phyloP scores from a whole-genome alignment of 2,888 invertebrate genomes.

The Eretmocerus hayati region DNA sequence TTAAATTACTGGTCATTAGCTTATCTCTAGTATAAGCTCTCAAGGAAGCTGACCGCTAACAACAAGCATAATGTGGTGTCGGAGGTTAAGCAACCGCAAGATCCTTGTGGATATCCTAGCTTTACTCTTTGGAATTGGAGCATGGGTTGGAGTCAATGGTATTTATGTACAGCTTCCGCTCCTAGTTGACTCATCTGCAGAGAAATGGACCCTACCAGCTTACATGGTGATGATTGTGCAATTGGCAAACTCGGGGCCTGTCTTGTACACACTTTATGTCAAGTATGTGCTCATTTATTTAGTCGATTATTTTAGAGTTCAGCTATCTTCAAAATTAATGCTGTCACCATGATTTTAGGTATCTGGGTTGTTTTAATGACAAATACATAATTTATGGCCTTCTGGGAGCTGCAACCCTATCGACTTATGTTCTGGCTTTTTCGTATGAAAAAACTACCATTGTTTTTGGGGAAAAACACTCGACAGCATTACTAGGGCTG shows the following conservation, averaged over 20 bases:
- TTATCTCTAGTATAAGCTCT: too few species aligned
- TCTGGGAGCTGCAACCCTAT: conserved; percentile 34
- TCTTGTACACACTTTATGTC: conserved; percentile 54
- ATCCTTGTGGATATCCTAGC: conserved; percentile 63
- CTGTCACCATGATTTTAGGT: conserved; percentile 6
- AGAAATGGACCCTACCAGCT: conserved; percentile 80
- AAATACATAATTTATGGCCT: conserved; percentile 40
- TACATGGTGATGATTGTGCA: conserved; percentile 77
- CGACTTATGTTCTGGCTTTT: conserved; percentile 39
- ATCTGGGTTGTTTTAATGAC: conserved; percentile 30
- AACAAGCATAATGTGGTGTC: too few species aligned
- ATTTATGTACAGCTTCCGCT: conserved; percentile 85
- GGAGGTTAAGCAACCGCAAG: conserved; percentile 48
- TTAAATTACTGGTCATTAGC: too few species aligned
- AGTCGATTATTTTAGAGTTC: not conserved
- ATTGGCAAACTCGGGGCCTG: conserved; percentile 74
- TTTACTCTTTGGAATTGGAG: conserved; percentile 69
- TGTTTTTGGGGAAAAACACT: conserved; percentile 40
- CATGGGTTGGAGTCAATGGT: conserved; percentile 86
- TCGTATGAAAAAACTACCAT: conserved; percentile 44
- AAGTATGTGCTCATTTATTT: conserved; percentile 32
- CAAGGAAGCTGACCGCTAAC: too few species aligned
- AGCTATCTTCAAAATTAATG: not conserved
- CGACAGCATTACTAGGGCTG: conserved; percentile 43
- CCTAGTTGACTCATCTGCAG: conserved; percentile 72